Conservation (phyloP, 2,888 invertebrate genomes). For the Eilema caniola region DNA sequence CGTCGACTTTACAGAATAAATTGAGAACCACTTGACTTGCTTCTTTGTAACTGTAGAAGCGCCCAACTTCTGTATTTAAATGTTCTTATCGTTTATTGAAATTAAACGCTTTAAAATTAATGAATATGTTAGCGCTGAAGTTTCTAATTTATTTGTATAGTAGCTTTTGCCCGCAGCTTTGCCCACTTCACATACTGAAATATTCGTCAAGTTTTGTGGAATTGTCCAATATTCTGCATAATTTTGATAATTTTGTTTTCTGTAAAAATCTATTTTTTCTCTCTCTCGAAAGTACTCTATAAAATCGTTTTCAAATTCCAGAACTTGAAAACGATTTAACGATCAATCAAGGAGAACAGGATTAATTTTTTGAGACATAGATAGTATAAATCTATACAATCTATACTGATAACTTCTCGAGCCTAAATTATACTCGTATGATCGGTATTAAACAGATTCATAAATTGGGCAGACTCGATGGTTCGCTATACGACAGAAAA, state of each 20-base stretch:
- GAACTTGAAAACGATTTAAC: no score
- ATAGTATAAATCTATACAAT: no score
- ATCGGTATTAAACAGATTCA: no score
- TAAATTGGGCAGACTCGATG: no score
- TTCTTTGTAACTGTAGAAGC: slow-evolving; percentile 22
- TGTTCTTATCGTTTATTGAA: slow-evolving; percentile 12
- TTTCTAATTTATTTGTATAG: background rate
- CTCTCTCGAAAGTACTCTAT: no score
- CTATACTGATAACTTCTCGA: background rate
- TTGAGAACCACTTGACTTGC: slow-evolving; percentile 34
- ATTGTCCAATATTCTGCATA: background rate
- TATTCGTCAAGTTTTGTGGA: background rate
- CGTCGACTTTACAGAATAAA: slow-evolving; percentile 19
- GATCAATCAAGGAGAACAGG: no score
- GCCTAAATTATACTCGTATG: background rate
- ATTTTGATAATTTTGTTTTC: background rate
- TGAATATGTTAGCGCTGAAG: background rate
- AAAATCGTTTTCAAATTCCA: background rate
- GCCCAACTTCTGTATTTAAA: slow-evolving; percentile 13
- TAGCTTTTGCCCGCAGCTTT: background rate
- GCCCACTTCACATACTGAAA: background rate
- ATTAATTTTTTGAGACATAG: no score
- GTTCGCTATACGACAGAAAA: no score
- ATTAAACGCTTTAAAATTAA: background rate
- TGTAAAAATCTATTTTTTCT: no score